phyloP scores from a whole-genome alignment of 2,888 invertebrate genomes.

The Leptopterna dolabrata region DNA sequence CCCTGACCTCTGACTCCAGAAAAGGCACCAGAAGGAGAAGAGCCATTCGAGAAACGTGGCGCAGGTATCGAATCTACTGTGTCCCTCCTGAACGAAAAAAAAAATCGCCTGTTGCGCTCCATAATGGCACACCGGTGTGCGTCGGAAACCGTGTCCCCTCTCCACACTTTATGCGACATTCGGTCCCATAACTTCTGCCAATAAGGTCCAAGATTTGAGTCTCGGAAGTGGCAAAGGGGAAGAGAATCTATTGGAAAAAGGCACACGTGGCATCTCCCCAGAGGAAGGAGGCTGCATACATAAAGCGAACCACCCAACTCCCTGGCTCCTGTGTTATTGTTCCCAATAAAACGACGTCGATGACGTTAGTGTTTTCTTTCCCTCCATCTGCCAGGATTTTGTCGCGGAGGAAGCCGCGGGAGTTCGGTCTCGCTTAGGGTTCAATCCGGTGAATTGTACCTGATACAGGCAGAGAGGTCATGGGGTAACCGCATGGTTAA shows the following conservation, averaged over 20 bases:
- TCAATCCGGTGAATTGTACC: background rate
- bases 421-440: background rate
- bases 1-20: too few relatives aligned
- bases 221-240: background rate
- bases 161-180: conserved; percentile 24
- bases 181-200: background rate
- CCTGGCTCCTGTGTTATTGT: conserved; percentile 5
- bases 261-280: conserved; percentile 31
- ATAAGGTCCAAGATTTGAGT: background rate
- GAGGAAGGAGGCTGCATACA: background rate
- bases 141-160: background rate
- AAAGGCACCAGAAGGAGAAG: too few relatives aligned
- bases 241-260: conserved; percentile 11
- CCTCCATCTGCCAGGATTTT: background rate
- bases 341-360: conserved; percentile 26
- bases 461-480: background rate
- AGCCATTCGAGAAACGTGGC: too few relatives aligned
- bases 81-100: too few relatives aligned
- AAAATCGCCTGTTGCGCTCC: too few relatives aligned
- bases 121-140: too few relatives aligned
- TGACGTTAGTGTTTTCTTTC: background rate
- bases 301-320: background rate
- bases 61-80: too few relatives aligned
- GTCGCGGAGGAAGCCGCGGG: background rate
- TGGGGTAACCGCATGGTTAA: background rate